These are phyloP conservation scores for Heloderma charlesbogerti DNA, from an alignment of 2,113 vertebrate genomes.

Conservation along the genomic window DNA sequence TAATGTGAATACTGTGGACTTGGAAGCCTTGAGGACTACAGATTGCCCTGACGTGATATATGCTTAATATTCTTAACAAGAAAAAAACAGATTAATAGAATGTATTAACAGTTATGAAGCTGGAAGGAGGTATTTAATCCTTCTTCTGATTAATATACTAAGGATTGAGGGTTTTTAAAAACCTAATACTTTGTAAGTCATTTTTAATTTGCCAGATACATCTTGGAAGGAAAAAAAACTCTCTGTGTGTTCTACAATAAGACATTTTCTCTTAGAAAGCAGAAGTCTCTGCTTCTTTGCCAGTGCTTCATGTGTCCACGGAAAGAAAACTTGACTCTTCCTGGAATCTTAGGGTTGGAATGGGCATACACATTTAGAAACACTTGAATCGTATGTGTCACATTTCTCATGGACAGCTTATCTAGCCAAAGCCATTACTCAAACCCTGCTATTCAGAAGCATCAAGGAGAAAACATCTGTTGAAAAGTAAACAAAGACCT, in stretches of 20 bases:
- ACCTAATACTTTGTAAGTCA: slow-evolving; percentile 65
- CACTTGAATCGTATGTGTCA: not conserved
- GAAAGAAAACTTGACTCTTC: not conserved
- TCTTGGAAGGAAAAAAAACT: slow-evolving; percentile 42
- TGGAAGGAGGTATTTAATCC: slow-evolving; percentile 56
- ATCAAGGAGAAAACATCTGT: slow-evolving; percentile 57
- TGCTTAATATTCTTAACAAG: slow-evolving; percentile 60
- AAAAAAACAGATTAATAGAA: slow-evolving; percentile 64
- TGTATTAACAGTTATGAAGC: slow-evolving; percentile 68
- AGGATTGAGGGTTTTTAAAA: slow-evolving; percentile 29
- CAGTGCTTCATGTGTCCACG: not conserved
- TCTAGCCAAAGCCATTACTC: not conserved
- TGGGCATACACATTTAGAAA: not conserved
- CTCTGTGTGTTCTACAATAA: slow-evolving; percentile 39
- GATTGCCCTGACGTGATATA: slow-evolving; percentile 30
- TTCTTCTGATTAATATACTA: slow-evolving; percentile 63
- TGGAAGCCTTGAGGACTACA: not conserved
- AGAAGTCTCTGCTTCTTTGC: not conserved
- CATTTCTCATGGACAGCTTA: not conserved
- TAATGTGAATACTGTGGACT: slow-evolving; percentile 15
- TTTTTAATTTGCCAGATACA: slow-evolving; percentile 42
- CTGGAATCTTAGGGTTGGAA: not conserved
- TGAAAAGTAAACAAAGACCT: slow-evolving; percentile 51
- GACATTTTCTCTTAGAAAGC: not conserved
- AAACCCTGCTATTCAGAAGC: fast-evolving